phyloP scores from a whole-genome alignment of 2,888 invertebrate species.

The Pecten maximus region DNA sequence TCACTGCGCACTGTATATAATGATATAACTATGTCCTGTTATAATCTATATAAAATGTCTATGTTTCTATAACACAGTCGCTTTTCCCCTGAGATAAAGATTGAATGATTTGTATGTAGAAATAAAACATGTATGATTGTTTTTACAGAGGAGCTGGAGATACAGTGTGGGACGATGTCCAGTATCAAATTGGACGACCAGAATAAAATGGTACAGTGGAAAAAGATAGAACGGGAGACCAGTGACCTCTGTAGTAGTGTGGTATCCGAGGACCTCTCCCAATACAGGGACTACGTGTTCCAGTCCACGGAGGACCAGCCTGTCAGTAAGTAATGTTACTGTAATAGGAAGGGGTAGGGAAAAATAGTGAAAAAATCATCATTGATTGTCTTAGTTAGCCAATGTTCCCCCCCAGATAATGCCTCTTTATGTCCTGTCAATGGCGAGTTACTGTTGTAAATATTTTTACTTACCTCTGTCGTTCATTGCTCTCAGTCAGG shows the following conservation, averaged over 20 bases:
- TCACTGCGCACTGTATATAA: too few species aligned
- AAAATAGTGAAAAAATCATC: too few species aligned
- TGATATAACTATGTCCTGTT: too few species aligned
- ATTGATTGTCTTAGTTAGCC: too few species aligned
- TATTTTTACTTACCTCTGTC: neutral
- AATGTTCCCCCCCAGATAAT: too few species aligned
- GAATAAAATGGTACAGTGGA: conserved; percentile 38
- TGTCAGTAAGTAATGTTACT: neutral
- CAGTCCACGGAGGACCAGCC: conserved; percentile 46
- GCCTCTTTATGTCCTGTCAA: neutral
- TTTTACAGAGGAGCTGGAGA: conserved; percentile 64
- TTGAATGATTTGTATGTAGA: neutral
- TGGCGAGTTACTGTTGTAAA: too few species aligned
- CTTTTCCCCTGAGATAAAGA: too few species aligned
- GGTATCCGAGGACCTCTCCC: conserved; percentile 62
- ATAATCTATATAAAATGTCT: too few species aligned
- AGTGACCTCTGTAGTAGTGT: conserved; percentile 59
- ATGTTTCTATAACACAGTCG: too few species aligned
- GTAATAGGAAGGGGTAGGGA: too few species aligned
- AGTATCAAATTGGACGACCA: conserved; percentile 55
- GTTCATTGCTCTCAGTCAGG: neutral
- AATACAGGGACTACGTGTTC: conserved; percentile 54
- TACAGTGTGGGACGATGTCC: conserved; percentile 63
- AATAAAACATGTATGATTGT: neutral
- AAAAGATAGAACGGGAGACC: conserved; percentile 49